Evolutionary conservation across 2,113 vertebrate species (phyloP).

Genomic region (Lamprotornis superbus): DNA sequence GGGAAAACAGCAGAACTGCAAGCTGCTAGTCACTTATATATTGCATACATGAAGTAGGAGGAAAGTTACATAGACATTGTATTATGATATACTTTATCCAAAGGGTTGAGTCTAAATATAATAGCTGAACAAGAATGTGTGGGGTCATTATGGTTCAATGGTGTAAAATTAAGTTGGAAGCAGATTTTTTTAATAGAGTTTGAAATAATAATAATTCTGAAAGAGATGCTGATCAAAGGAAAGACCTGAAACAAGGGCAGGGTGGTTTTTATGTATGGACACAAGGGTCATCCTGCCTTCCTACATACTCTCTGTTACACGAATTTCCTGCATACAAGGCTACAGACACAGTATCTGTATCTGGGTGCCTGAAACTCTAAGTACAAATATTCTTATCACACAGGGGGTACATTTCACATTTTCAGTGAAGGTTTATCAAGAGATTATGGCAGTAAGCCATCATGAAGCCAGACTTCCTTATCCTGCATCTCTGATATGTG

Average conservation of each 20-base stretch:
- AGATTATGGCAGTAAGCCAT: background rate
- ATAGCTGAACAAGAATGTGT: background rate
- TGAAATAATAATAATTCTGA: background rate
- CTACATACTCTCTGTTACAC: rapidly evolving
- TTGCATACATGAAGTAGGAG: background rate
- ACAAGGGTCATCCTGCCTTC: background rate
- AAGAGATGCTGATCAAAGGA: background rate
- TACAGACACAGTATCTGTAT: background rate
- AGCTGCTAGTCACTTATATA: background rate
- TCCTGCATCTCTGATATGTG: background rate
- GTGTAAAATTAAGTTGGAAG: background rate
- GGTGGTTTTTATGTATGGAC: background rate
- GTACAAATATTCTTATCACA: background rate
- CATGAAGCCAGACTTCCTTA: background rate
- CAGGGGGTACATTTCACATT: background rate
- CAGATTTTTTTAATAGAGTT: background rate
- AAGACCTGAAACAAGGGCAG: background rate
- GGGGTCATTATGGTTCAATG: background rate
- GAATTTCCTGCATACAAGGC: background rate
- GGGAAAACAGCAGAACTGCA: background rate
- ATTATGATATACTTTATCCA: background rate
- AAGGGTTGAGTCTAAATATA: background rate
- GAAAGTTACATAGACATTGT: background rate
- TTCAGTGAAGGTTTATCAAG: background rate
- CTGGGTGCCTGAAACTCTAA: background rate